Evolutionary conservation across 1,140 invertebrate species (phyloP).

Genomic region (Platyscapa corneri): DNA sequence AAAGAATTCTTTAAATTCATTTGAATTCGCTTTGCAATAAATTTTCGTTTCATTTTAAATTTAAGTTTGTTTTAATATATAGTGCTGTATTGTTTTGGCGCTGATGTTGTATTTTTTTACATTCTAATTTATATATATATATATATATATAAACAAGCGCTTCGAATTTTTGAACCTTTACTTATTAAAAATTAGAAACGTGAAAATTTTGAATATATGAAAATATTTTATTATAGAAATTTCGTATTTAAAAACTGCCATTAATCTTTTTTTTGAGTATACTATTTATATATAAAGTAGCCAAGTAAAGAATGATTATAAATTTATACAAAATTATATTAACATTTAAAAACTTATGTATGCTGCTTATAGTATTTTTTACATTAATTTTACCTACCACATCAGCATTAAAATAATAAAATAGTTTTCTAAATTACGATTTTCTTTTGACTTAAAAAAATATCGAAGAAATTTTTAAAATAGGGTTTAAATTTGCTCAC

Average conservation of each 20-base stretch:
- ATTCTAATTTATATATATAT: not conserved
- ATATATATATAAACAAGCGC: too few species aligned
- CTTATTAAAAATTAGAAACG: not conserved
- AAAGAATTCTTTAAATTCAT: not conserved
- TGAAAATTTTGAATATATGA: not conserved
- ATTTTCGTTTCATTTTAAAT: not conserved
- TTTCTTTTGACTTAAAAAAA: not conserved
- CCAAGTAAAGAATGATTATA: not conserved
- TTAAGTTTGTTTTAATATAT: not conserved
- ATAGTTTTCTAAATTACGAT: not conserved
- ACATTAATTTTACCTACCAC: conserved; percentile 4
- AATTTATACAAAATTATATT: not conserved
- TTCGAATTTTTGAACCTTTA: too few species aligned
- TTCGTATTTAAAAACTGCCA: not conserved
- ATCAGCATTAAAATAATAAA: conserved; percentile 12
- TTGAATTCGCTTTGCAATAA: not conserved
- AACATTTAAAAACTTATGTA: not conserved
- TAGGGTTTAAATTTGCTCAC: not conserved
- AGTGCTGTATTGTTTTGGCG: not conserved
- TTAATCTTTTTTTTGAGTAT: not conserved
- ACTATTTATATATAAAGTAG: not conserved
- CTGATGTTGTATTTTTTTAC: not conserved
- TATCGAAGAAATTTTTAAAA: not conserved
- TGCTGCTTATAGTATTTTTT: not conserved
- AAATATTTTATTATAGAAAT: not conserved